These are phyloP conservation scores for Yponomeuta cagnagella DNA, from an alignment of 2,888 invertebrate genomes.

Conservation along the genomic window DNA sequence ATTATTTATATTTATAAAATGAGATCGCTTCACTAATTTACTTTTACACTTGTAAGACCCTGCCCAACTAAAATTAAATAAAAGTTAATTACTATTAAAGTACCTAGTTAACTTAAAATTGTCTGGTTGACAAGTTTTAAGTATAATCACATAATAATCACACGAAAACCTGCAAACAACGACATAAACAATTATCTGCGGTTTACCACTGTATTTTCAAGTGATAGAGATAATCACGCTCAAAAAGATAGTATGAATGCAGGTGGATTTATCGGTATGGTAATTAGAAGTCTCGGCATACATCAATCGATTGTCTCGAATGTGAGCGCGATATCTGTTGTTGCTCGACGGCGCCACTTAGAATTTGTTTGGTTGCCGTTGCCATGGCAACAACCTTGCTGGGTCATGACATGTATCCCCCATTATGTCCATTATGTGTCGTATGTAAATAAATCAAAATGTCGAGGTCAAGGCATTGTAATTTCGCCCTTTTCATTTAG, in stretches of 20 bases:
- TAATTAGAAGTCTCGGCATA: neutral
- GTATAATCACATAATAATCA: neutral
- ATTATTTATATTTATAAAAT: no score
- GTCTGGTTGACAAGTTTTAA: no score
- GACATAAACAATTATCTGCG: neutral
- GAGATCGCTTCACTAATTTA: no score
- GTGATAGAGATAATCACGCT: neutral
- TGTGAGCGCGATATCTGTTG: neutral
- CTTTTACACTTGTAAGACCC: no score
- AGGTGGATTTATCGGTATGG: neutral
- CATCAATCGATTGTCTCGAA: neutral
- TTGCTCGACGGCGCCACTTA: constrained; percentile 1
- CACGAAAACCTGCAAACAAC: neutral
- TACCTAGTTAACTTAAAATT: no score
- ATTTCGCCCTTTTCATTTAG: neutral
- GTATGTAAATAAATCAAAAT: constrained; percentile 13
- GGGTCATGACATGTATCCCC: neutral
- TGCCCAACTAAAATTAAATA: no score
- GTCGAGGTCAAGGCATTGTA: constrained; percentile 7
- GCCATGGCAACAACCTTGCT: constrained; percentile 25
- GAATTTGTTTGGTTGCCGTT: constrained; percentile 30
- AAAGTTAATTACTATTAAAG: no score
- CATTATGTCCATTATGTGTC: constrained; percentile 6
- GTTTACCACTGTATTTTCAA: neutral
- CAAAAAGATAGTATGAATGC: neutral